Percentiles rank a stretch among this genome's conserved stretches.
phyloP scores from a whole-genome alignment of 2,888 invertebrate species.

The Eristalis tenax region DNA sequence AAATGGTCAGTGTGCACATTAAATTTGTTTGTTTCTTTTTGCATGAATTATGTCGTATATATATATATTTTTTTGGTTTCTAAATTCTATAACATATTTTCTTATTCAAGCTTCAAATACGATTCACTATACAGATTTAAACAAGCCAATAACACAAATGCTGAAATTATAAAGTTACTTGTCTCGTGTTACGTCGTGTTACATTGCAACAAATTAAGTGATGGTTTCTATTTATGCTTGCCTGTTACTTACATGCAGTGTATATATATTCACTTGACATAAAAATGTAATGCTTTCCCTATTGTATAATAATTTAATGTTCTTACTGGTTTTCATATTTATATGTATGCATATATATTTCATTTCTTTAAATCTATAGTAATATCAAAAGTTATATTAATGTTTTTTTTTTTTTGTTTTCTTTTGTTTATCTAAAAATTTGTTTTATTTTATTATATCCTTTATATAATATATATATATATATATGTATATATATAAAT shows the following conservation, averaged over 20 bases:
- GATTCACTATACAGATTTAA: constrained; percentile 44
- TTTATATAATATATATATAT: constrained; percentile 39
- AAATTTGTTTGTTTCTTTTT: constrained; percentile 43
- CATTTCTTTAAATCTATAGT: constrained; percentile 63
- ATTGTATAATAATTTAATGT: background rate
- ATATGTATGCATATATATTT: constrained; percentile 45
- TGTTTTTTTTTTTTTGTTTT: constrained; percentile 22
- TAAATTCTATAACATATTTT: constrained; percentile 27
- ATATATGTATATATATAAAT: constrained; percentile 50
- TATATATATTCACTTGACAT: constrained; percentile 24
- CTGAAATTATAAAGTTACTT: constrained; percentile 4
- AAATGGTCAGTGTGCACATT: constrained; percentile 71
- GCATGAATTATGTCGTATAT: constrained; percentile 20
- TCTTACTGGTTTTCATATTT: constrained; percentile 9
- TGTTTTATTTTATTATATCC: constrained; percentile 46
- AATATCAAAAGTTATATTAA: constrained; percentile 71
- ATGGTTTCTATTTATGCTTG: background rate
- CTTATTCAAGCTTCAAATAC: constrained; percentile 33
- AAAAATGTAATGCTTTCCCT: background rate
- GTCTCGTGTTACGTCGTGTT: constrained; percentile 1
- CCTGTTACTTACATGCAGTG: constrained; percentile 8
- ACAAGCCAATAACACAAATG: constrained; percentile 30
- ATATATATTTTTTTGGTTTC: background rate
- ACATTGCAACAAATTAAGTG: constrained; percentile 39
- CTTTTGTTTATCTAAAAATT: constrained; percentile 48